Percentiles rank a stretch among this genome's conserved stretches.
Evolutionary conservation across 2,888 invertebrate species (phyloP).

Genomic region (Agrochola macilenta): DNA sequence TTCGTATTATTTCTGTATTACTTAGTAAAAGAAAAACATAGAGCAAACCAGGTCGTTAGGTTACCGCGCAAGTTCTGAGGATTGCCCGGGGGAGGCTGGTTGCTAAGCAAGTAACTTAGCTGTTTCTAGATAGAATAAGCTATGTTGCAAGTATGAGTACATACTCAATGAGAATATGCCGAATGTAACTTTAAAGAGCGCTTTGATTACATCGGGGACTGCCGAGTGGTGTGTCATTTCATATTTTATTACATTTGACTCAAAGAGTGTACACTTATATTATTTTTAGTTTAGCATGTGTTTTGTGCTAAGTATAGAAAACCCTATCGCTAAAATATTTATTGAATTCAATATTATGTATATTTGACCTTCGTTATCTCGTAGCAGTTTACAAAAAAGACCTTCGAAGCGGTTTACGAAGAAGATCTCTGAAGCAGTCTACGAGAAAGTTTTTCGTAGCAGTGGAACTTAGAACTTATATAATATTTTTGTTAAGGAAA

Average conservation of each 20-base stretch:
- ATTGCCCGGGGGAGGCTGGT: conserved; percentile 51
- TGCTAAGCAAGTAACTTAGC: conserved; percentile 43
- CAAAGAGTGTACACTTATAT: neutral
- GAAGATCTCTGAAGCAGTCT: neutral
- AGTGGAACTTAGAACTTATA: neutral
- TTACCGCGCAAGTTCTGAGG: conserved; percentile 33
- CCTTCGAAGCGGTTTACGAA: neutral
- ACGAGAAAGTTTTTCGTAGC: neutral
- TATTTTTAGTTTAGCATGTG: neutral
- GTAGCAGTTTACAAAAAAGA: neutral
- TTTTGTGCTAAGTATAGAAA: neutral
- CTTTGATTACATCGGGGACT: conserved; percentile 46
- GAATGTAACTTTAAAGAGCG: conserved; percentile 35
- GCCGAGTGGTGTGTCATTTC: conserved; percentile 25
- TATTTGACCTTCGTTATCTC: neutral
- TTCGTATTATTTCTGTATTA: conserved; percentile 51
- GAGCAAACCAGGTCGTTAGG: conserved; percentile 43
- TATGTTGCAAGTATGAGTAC: conserved; percentile 48
- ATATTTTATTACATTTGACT: conserved; percentile 47
- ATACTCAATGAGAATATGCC: conserved; percentile 44
- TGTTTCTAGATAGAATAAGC: conserved; percentile 21
- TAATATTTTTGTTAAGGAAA: conserved; percentile 92
- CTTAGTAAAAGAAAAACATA: conserved; percentile 51
- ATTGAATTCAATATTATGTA: neutral
- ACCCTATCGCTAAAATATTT: neutral